Percentiles rank a stretch among this genome's conserved stretches.
Evolutionary conservation across 2,113 vertebrate genomes (phyloP).

Genomic region (Abramis brama): DNA sequence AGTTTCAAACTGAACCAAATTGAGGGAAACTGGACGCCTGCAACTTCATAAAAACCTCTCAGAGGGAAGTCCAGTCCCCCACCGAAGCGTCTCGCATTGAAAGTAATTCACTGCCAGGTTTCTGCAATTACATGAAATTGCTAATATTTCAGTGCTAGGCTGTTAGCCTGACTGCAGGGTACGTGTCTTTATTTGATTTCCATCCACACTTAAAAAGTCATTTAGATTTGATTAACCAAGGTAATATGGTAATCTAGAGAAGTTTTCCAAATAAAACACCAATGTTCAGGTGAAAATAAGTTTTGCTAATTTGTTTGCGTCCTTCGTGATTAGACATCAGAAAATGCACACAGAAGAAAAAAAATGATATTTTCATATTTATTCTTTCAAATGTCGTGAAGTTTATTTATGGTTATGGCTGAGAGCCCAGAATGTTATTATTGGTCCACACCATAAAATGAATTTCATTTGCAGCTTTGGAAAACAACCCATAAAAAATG

Average conservation of each 20-base stretch:
- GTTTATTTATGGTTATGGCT: conserved; percentile 40
- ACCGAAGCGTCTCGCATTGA: conserved; percentile 11
- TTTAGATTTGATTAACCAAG: conserved; percentile 48
- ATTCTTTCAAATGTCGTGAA: conserved; percentile 15
- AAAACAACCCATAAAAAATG: conserved; percentile 27
- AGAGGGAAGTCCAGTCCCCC: conserved; percentile 32
- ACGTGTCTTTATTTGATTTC: conserved; percentile 40
- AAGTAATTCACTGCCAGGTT: conserved; percentile 43
- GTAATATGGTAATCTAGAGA: conserved; percentile 21
- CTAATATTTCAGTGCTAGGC: conserved; percentile 45
- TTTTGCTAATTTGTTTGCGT: conserved; percentile 12
- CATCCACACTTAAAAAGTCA: conserved; percentile 35
- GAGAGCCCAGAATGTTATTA: conserved; percentile 37
- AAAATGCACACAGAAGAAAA: neutral
- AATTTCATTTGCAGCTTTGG: conserved; percentile 34
- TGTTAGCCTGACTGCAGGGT: conserved; percentile 47
- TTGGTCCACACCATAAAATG: conserved; percentile 29
- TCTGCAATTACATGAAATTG: conserved; percentile 48
- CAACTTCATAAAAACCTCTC: conserved; percentile 35
- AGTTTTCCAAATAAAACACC: conserved; percentile 11
- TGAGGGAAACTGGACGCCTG: conserved; percentile 1
- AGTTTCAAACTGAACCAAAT: neutral
- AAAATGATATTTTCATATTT: conserved; percentile 3
- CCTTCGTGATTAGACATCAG: conserved; percentile 24
- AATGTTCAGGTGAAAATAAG: conserved; percentile 17